Conservation (phyloP, 2,113 vertebrate species). For the Choloepus hoffmanni region DNA sequence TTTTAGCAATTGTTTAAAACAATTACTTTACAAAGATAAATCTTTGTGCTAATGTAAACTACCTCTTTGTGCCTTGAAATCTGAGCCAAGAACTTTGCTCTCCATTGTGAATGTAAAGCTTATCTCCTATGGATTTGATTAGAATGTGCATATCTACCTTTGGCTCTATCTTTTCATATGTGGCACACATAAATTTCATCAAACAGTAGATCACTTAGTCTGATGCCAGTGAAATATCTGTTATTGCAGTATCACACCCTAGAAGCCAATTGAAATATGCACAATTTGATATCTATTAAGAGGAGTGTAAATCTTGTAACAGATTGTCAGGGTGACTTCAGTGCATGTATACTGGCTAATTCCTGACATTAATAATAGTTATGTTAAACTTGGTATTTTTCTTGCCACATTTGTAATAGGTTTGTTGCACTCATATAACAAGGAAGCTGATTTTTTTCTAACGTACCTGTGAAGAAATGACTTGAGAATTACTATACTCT, state of each 20-base stretch:
- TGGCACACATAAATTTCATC: neutral
- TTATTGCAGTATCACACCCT: neutral
- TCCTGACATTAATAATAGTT: conserved; percentile 16
- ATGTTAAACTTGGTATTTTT: neutral
- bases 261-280: neutral
- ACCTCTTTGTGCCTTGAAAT: conserved; percentile 49
- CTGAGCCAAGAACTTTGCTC: neutral
- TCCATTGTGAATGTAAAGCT: conserved; percentile 28
- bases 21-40: conserved; percentile 8
- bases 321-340: conserved; percentile 21
- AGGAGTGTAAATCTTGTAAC: neutral
- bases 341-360: neutral
- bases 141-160: neutral
- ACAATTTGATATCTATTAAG: neutral
- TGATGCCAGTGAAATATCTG: neutral
- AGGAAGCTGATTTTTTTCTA: conserved; percentile 14
- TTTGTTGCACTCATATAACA: neutral
- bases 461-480: neutral
- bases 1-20: conserved; percentile 36
- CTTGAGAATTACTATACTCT: conserved; percentile 25
- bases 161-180: neutral
- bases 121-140: neutral
- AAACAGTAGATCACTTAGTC: neutral
- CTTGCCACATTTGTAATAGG: neutral
- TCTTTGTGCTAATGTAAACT: neutral